Conservation (phyloP, 2,113 vertebrate genomes). For the Galeopterus variegatus region DNA sequence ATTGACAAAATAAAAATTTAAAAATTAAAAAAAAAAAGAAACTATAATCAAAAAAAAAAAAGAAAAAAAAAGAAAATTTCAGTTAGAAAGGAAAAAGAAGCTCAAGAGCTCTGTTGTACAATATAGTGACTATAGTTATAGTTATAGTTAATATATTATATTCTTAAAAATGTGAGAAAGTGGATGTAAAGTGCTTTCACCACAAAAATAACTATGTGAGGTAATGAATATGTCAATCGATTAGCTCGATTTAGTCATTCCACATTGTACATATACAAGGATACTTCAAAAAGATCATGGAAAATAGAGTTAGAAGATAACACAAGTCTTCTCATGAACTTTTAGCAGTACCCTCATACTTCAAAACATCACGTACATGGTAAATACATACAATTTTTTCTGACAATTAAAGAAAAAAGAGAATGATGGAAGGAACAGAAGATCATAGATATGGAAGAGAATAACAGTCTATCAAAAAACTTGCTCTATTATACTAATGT, state of each 20-base stretch:
- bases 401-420: background rate
- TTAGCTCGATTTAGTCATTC: background rate
- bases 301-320: too few relatives aligned
- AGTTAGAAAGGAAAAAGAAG: background rate
- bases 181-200: background rate
- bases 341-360: background rate
- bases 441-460: background rate
- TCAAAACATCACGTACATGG: background rate
- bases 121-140: background rate
- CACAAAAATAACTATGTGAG: background rate
- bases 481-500: background rate
- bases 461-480: background rate
- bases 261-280: background rate
- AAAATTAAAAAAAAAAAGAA: too few relatives aligned
- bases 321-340: too few relatives aligned
- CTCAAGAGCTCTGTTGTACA: background rate
- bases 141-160: background rate
- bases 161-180: background rate
- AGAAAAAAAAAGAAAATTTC: too few relatives aligned
- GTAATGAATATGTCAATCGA: background rate
- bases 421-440: background rate
- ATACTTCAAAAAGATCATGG: too few relatives aligned
- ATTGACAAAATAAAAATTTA: too few relatives aligned
- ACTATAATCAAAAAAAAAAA: too few relatives aligned
- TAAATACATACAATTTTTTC: background rate